phyloP scores from a whole-genome alignment of 2,888 invertebrate genomes.

The Creontiades dilutus region DNA sequence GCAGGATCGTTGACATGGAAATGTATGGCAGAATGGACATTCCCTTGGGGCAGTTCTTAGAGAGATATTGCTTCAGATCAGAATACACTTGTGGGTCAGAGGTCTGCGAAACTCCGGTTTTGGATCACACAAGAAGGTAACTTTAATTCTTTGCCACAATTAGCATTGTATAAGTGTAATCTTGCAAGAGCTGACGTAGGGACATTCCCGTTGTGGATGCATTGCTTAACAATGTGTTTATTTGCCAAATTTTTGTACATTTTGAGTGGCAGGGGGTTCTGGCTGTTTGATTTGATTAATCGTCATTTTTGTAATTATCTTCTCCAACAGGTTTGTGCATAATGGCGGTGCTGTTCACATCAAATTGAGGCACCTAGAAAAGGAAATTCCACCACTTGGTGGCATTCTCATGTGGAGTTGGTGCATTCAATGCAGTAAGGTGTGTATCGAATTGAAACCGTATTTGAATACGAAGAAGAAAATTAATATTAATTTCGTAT shows the following conservation, averaged over 20 bases:
- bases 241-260: too few relatives aligned
- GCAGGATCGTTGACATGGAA: slow-evolving; percentile 93
- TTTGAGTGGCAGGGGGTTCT: too few relatives aligned
- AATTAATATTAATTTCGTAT: too few relatives aligned
- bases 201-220: too few relatives aligned
- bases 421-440: slow-evolving; percentile 85
- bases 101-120: slow-evolving; percentile 90
- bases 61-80: slow-evolving; percentile 93
- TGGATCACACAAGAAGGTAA: slow-evolving; percentile 88
- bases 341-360: slow-evolving; percentile 93
- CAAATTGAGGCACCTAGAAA: slow-evolving; percentile 80
- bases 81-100: slow-evolving; percentile 90
- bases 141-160: too few relatives aligned
- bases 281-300: too few relatives aligned
- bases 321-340: slow-evolving; percentile 82
- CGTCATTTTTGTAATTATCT: too few relatives aligned
- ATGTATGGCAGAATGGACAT: slow-evolving; percentile 97
- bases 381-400: slow-evolving; percentile 76
- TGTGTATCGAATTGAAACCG: slow-evolving; percentile 75
- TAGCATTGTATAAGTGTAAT: too few relatives aligned
- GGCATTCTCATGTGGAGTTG: slow-evolving; percentile 90
- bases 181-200: too few relatives aligned
- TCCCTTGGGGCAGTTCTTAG: slow-evolving; percentile 94
- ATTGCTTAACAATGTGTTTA: too few relatives aligned
- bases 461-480: too few relatives aligned